Evolutionary conservation across 2,888 invertebrate species (phyloP), one percentile per base, ranked within the genome.

Genomic region (Amiota communis): DNA sequence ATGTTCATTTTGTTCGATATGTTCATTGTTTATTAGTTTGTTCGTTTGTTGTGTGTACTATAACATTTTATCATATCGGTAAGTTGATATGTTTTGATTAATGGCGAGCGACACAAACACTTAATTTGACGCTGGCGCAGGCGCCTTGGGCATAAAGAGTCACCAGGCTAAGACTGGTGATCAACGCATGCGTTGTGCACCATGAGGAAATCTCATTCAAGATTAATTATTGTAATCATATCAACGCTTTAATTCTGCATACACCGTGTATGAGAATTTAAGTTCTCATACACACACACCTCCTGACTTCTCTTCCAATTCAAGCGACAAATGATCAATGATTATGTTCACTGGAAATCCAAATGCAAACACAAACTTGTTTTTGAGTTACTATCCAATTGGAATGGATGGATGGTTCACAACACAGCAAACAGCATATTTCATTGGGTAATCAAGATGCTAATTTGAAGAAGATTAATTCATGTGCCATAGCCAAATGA

Each of bases 201-300:
- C 73, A 73, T 72, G 75, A 79, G 20, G 51, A 84, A 81, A 83
- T 82, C 83, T 81, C 80, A 73, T 77, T 77, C 78, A 86, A 87
- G 87, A 87, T 87, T 87, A 87, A 87, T 87, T 86, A 80, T 84
- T 82, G 83, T 83, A 86, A 87, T 87, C 87, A 86, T 84, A 87
- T 87, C 87, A 87, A 86, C 87, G 67, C 67, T 68, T 68, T 53
- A 48, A n/a, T 11, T 13, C 23, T 70, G 53, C 48, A 56, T 49
- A 23, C 23, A 36, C 46, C 56, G 47, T 13, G 53, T 56, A 65
- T 64, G 51, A 72, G 75, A 71, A 36, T 36, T 36, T 36, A 36
- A 6, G 70, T 74, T 74, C 49, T 63, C 72, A 57, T 36, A 64
- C 53, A 75, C 59, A 53, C 63, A 67, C 67, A 67, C 17, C 65